A percentile compares a stretch with the other conserved stretches of the same genome.
Conservation (phyloP, 2,113 vertebrate genomes). For the Neotoma lepida region DNA sequence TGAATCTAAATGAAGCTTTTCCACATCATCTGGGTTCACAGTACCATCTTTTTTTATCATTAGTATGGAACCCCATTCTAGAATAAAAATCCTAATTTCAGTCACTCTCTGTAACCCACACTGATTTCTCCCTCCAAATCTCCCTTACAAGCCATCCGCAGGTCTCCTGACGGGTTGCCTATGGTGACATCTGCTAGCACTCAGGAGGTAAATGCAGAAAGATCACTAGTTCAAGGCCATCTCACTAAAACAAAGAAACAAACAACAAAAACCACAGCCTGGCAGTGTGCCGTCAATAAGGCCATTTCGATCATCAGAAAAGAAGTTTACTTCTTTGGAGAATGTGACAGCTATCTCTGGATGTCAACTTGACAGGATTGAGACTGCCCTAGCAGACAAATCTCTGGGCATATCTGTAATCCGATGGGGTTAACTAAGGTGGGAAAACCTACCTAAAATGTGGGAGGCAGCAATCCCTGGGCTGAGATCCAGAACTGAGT, state of each 20-base stretch:
- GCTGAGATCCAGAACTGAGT: not conserved
- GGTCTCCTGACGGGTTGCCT: not conserved
- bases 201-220: not conserved
- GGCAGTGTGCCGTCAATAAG: not conserved
- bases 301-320: not conserved
- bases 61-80: not conserved
- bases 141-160: not conserved
- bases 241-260: not conserved
- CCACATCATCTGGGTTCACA: not conserved
- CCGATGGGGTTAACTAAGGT: too few relatives aligned
- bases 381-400: not conserved
- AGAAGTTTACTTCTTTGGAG: not conserved
- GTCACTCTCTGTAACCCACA: not conserved
- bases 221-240: not conserved
- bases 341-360: not conserved
- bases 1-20: slow-evolving; percentile 29
- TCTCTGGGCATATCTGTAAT: not conserved
- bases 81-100: slow-evolving; percentile 23
- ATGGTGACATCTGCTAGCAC: not conserved
- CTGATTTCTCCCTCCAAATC: not conserved
- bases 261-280: not conserved
- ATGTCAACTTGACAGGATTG: not conserved
- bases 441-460: not conserved
- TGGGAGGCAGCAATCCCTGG: too few relatives aligned
- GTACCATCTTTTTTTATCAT: not conserved